Evolutionary conservation across 2,888 invertebrate genomes (phyloP).

Genomic region (Crematogaster levior): DNA sequence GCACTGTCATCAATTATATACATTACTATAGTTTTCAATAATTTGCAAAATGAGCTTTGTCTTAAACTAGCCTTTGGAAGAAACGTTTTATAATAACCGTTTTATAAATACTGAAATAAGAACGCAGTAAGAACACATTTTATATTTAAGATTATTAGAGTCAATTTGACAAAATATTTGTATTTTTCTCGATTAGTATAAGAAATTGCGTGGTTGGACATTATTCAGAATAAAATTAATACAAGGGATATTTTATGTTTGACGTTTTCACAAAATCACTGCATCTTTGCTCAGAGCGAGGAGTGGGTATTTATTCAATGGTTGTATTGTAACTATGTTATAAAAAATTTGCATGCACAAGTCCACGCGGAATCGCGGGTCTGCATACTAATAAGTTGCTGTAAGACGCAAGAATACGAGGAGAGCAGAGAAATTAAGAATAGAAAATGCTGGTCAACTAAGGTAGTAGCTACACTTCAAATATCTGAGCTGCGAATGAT

Average conservation of each 20-base stretch:
- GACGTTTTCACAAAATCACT: constrained; percentile 19
- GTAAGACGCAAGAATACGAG: constrained; percentile 22
- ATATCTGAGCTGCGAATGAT: constrained; percentile 55
- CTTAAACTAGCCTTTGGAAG: not conserved
- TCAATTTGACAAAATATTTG: no score
- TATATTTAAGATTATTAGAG: not conserved
- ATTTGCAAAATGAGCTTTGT: not conserved
- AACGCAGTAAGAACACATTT: no score
- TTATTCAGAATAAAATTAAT: constrained; percentile 17
- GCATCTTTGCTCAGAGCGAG: not conserved
- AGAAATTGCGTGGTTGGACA: not conserved
- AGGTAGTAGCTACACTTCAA: constrained; percentile 55
- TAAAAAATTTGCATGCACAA: constrained; percentile 52
- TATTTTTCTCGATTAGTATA: constrained; percentile 1
- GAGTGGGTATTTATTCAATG: constrained; percentile 21
- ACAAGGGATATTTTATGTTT: not conserved
- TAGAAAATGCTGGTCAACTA: constrained; percentile 51
- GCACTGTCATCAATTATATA: not conserved
- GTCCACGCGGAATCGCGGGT: constrained; percentile 42
- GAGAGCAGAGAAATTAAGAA: constrained; percentile 49
- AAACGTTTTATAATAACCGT: not conserved
- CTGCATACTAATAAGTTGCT: constrained; percentile 55
- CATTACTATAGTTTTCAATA: not conserved
- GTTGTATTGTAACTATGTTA: constrained; percentile 43
- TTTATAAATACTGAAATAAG: not conserved